Base-by-base conservation (phyloP, 2,113 vertebrate species). In the Nestor notabilis region DNA sequence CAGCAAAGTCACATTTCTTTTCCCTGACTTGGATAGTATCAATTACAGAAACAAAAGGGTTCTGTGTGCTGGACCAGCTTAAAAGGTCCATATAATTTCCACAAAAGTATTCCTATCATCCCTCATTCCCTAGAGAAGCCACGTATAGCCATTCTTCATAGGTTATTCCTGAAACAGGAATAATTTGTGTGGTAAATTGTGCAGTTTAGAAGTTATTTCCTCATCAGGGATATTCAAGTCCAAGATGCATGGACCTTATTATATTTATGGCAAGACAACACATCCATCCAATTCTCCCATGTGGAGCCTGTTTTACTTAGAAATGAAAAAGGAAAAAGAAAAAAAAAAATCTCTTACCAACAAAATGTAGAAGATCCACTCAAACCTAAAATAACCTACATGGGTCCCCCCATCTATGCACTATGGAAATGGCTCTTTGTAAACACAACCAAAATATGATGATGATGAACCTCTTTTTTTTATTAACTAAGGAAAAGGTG, bases 1-100 rank as follows among this genome's bases (percentile, higher is more conserved):
- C 70, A 83, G 60, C 77, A 70, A 87, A 84, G 74, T 43, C 56
- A 92, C 52, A 52, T 90, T 93, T 90, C 86, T 90, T 76, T 80
- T 55, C 49, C 70, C 58, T 95, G 83, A 47, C 81, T 79, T 37
- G 89, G 76, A 61, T 31, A 93, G 81, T 77, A 60, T 53, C 92
- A 77, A 5, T 91, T 87, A 79, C 44, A 50, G 74, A 82, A 93
- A 90, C 86, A 92, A 87, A 87, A 87, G 55, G 37, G 58, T 80
- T 83, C 75, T 68, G 28, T 44, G 46, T 33, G 12, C 66, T 82
- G 74, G 86, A 89, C 19, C 56, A 82, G 71, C 61, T 88, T 66
- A 21, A 90, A 90, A 83, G 33, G 27, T 90, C 71, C 50, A 47
- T 53, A 28, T 71, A 31, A 86, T 74, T 83, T 53, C 92, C 77